These are phyloP conservation scores for Stratiomys singularior DNA, from an alignment of 2,888 invertebrate species.

Conservation along the genomic window DNA sequence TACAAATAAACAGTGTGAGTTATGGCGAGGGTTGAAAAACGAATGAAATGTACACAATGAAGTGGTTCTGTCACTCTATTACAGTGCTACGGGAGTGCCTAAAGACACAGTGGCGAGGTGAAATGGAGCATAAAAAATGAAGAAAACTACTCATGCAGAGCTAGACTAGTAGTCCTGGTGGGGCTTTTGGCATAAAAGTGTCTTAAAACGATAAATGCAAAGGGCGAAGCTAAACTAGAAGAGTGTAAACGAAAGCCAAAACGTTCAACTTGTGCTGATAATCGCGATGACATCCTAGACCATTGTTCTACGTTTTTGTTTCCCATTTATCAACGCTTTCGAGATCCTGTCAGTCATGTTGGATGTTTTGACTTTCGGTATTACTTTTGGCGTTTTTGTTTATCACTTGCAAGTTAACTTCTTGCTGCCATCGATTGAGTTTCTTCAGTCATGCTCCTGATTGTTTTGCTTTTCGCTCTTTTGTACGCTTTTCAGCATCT, in stretches of 20 bases:
- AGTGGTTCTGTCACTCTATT: constrained; percentile 3
- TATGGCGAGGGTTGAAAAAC: not conserved
- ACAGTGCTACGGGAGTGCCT: not conserved
- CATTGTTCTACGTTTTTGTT: constrained; percentile 7
- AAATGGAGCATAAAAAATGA: not conserved
- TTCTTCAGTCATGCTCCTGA: no score
- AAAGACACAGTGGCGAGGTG: not conserved
- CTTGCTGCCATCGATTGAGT: no score
- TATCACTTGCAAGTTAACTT: not conserved
- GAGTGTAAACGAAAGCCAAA: constrained; percentile 34
- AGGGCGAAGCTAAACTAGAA: not conserved
- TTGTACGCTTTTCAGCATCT: no score
- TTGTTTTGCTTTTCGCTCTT: no score
- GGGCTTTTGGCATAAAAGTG: not conserved
- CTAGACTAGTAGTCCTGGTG: not conserved
- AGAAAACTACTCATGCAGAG: not conserved
- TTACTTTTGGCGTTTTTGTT: constrained; percentile 3
- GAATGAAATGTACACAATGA: not conserved
- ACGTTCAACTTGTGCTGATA: not conserved
- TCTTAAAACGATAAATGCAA: constrained; percentile 13
- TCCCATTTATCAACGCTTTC: not conserved
- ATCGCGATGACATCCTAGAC: constrained; percentile 19
- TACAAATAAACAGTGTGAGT: not conserved
- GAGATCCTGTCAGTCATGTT: constrained; percentile 26
- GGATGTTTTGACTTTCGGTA: constrained; percentile 22